These are phyloP conservation scores for Rhopalosiphum padi DNA, from an alignment of 1,140 invertebrate species.

Conservation along the genomic window DNA sequence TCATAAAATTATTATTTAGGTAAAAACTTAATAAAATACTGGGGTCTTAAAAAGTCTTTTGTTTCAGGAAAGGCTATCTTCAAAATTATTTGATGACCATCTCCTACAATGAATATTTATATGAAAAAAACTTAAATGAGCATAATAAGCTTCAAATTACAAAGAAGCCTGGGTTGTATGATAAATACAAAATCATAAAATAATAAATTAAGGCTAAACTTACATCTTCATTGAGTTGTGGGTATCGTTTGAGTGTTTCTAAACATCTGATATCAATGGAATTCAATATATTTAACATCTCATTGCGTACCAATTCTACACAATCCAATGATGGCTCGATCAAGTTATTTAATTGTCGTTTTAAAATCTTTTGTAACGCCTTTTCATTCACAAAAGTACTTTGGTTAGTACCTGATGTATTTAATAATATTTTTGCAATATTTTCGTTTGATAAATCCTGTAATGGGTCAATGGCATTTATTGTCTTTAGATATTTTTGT, in stretches of 20 bases:
- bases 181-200: background rate
- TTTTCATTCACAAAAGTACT: background rate
- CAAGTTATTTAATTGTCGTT: background rate
- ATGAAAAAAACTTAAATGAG: background rate
- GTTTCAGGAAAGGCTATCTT: too few species aligned
- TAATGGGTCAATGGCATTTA: background rate
- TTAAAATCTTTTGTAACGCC: background rate
- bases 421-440: background rate
- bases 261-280: background rate
- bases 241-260: background rate
- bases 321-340: background rate
- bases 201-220: background rate
- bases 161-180: background rate
- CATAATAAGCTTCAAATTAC: background rate
- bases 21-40: too few species aligned
- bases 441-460: background rate
- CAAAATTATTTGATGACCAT: too few species aligned
- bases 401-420: background rate
- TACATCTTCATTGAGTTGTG: background rate
- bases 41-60: too few species aligned
- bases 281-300: background rate
- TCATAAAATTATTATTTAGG: background rate
- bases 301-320: background rate
- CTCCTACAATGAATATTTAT: too few species aligned
- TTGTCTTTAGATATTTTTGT: background rate